phyloP scores from a whole-genome alignment of 2,113 vertebrate genomes.

The Phylloscopus trochiloides region DNA sequence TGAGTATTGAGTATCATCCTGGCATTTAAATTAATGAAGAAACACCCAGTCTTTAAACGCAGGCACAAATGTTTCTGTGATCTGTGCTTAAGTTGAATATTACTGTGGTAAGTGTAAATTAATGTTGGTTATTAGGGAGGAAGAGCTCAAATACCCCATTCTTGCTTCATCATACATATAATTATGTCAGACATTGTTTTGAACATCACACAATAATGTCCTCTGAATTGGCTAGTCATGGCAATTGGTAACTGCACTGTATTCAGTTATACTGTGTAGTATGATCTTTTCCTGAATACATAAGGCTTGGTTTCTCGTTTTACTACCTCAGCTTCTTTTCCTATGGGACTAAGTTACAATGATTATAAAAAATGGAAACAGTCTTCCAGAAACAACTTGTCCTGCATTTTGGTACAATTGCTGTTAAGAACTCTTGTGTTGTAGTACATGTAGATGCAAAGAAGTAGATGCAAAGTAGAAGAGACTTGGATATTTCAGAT shows the following conservation, averaged over 20 bases:
- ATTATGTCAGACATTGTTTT: conserved; percentile 15
- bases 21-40: not conserved
- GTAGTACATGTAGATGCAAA: not conserved
- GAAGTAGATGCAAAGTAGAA: not conserved
- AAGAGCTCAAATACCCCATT: not conserved
- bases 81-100: not conserved
- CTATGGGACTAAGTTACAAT: not conserved
- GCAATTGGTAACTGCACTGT: not conserved
- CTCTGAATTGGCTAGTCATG: not conserved
- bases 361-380: not conserved
- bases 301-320: not conserved
- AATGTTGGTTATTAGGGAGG: conserved; percentile 13
- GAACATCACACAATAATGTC: not conserved
- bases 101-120: not conserved
- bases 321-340: not conserved
- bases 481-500: not conserved
- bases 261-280: not conserved
- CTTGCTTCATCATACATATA: not conserved
- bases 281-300: not conserved
- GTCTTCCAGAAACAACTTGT: not conserved
- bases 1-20: not conserved
- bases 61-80: not conserved
- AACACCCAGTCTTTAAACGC: not conserved
- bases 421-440: not conserved
- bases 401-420: not conserved